Evolutionary conservation across 2,113 vertebrate genomes (phyloP), one percentile per base, ranked within the genome.

Genomic region (Poeciliopsis turrubarensis): DNA sequence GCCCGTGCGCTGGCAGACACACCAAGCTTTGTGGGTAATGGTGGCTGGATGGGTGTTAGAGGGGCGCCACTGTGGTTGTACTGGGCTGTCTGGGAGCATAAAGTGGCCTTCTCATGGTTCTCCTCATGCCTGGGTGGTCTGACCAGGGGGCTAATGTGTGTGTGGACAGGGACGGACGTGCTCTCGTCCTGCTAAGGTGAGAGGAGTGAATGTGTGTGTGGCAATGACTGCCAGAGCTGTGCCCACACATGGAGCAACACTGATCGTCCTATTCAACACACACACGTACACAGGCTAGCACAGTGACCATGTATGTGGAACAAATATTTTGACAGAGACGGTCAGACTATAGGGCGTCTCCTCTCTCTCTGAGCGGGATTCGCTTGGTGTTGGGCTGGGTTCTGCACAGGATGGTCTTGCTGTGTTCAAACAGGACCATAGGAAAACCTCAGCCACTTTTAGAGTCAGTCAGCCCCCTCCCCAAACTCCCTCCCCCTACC

Each of bases 31-130:
- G 87, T 91, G 91, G 89, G 91, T 87, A 89, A 84, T 83, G 75
- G 82, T 68, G 85, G 90, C 89, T 88, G 76, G 83, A 88, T 87
- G 85, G 89, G 92, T 92, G 93, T 91, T 91, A 92, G 86, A 90
- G 89, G 94, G 94, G 92, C 90, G 92, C 94, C 92, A 89, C 89
- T 87, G 88, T 93, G 94, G 92, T 94, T 30, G 77, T 85, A 85
- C 83, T 79, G 91, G 87, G 86, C 90, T 90, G 89, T 92, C 90
- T 92, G 89, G 80, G 85, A 90, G 90, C 91, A 94, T 94, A 91
- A 92, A 93, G 91, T 94, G 91, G 88, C 90, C 90, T 90, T 94
- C 93, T 95, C 92, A 92, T 88, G 88, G 86, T 87, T 87, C 84
- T 85, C 84, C 78, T 72, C 83, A 83, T 72, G 83, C 86, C 68